Base-by-base conservation (phyloP, 1,140 invertebrate species). In the Drosophila lowei region DNA sequence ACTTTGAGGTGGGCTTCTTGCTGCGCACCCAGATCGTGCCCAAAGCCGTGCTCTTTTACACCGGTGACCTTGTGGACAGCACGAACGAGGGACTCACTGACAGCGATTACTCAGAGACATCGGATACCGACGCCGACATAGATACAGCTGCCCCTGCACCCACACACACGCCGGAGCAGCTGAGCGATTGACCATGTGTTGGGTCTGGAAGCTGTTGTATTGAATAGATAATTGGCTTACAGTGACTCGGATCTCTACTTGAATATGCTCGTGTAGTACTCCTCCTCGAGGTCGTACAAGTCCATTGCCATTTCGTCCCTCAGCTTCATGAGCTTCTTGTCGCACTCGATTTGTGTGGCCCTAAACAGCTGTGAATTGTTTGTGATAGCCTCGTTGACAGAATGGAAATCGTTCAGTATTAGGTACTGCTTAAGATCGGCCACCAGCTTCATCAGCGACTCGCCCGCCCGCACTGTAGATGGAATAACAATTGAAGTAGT, bases 1-100 rank as follows among this genome's bases (percentile, higher is more conserved):
- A 99, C 92, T 99, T 98, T 92, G 98, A 99, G 93, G 97, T 99
- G 92, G 98, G 98, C 13, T 97, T 99, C 92, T 97, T 98, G 91
- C 96, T 99, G 76, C 94, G 97, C 86, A 97, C 98, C 84, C 93
- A 96, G 65, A 95, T 99, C 66, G 95, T 99, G 59, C 97, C 97
- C 8, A 94, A 96, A 86, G 98, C 97, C 64, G 95, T 99, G 46
- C 93, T 99, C 16, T 98, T 97, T 78, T 99, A 95, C 90, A 99
- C 98, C 72, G 98, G 95, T 28, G 95, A 96, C 92, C 94, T 94
- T 25, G 95, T 65, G 93, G 95, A 86, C 15, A 86, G 64, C 62
- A 42, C 60, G 9, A 76, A 70, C 43, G 83, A 86, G 7, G 0
- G 30, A n/a, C 57, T 62, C 13, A 48, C 2, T 16, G 41, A 8